Percentiles rank a stretch among this genome's conserved stretches.
Evolutionary conservation across 2,113 vertebrate species (phyloP).

Genomic region (Desmodus rotundus): DNA sequence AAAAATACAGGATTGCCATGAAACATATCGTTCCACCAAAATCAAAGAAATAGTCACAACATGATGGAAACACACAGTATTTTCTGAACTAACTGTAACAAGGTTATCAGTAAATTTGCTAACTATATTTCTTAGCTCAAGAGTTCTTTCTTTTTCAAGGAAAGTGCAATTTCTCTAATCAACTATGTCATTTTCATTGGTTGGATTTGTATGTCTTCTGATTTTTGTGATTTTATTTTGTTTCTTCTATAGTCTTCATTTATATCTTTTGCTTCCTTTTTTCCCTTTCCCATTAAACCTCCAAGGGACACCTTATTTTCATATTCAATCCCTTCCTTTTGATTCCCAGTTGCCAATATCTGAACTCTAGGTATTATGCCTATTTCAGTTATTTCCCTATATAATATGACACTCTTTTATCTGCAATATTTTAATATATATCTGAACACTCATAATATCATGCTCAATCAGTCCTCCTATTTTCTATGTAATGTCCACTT

Average conservation of each 20-base stretch:
- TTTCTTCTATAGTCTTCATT: background rate
- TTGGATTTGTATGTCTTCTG: background rate
- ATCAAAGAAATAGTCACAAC: background rate
- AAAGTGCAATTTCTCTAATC: background rate
- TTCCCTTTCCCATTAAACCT: background rate
- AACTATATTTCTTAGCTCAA: background rate
- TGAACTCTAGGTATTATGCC: background rate
- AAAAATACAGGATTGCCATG: background rate
- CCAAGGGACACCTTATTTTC: background rate
- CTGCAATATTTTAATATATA: background rate
- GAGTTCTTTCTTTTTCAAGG: background rate
- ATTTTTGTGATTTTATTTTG: background rate
- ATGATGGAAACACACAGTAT: background rate
- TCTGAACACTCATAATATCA: background rate
- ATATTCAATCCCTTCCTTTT: background rate
- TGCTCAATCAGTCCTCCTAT: background rate
- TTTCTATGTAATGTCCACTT: background rate
- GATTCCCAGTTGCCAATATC: background rate
- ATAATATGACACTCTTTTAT: background rate
- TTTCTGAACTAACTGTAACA: background rate
- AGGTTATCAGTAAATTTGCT: background rate
- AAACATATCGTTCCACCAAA: background rate
- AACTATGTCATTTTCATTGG: background rate
- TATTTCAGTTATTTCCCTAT: background rate
- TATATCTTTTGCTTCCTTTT: background rate